Conservation (phyloP, 1,140 invertebrate species). For the Leptinotarsa lineolata region DNA sequence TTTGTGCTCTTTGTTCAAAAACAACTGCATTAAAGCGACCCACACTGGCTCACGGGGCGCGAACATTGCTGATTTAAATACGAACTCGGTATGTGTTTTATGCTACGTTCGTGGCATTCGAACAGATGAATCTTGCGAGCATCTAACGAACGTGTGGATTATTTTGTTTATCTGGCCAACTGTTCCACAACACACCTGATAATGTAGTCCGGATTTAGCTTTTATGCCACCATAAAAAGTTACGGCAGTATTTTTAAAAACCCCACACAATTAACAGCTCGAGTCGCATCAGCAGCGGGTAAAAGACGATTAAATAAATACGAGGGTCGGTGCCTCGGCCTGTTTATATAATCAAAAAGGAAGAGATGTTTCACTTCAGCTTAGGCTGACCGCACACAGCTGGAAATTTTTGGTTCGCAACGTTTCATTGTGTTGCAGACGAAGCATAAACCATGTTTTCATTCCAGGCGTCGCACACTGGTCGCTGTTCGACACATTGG, state of each 20-base stretch:
- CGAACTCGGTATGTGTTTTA: constrained; percentile 30
- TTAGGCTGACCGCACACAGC: too few relatives aligned
- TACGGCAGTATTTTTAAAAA: constrained; percentile 33
- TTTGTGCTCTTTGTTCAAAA: constrained; percentile 35
- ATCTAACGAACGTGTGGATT: constrained; percentile 15
- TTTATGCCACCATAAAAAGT: constrained; percentile 37
- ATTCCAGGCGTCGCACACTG: too few relatives aligned
- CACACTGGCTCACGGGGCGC: constrained; percentile 6
- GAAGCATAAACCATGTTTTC: too few relatives aligned
- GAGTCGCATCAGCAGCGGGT: constrained; percentile 18
- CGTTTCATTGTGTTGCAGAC: too few relatives aligned
- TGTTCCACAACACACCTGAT: constrained; percentile 35
- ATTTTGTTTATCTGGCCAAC: constrained; percentile 29
- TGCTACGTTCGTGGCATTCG: constrained; percentile 27
- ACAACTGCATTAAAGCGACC: constrained; percentile 38
- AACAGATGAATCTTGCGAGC: constrained; percentile 22
- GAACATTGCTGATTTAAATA: constrained; percentile 34
- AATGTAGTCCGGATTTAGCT: constrained; percentile 37
- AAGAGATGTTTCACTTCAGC: not conserved
- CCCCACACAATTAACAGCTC: constrained; percentile 26
- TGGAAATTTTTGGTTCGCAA: too few relatives aligned
- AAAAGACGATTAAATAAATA: constrained; percentile 23
- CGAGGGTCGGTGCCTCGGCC: not conserved
- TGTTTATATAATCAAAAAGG: constrained; percentile 15
- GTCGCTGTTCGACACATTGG: too few relatives aligned